Evolutionary conservation across 2,113 vertebrate genomes (phyloP).

Genomic region (Neopipo cinnamomea): DNA sequence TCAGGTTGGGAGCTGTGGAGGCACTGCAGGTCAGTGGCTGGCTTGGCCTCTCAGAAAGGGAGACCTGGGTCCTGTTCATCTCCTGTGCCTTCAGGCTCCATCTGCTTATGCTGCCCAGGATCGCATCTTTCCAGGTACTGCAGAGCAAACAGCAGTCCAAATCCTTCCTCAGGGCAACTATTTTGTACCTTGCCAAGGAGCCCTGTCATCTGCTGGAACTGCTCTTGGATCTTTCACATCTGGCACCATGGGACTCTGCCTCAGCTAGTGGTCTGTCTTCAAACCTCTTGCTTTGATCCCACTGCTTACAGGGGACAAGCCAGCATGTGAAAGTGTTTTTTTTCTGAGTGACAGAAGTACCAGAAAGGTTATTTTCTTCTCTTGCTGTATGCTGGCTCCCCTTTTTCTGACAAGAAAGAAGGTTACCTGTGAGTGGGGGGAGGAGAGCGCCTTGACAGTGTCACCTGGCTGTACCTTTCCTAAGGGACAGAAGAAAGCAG

Average conservation of each 20-base stretch:
- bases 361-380: not conserved
- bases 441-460: not conserved
- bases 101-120: not conserved
- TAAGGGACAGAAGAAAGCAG: not conserved
- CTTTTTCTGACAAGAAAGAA: not conserved
- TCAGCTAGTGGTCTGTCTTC: not conserved
- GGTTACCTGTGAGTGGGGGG: not conserved
- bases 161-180: not conserved
- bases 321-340: not conserved
- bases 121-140: not conserved
- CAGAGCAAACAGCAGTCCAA: not conserved
- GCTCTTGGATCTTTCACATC: not conserved
- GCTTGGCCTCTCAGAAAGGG: slow-evolving; percentile 2
- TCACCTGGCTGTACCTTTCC: not conserved
- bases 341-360: not conserved
- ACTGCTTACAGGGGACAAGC: not conserved
- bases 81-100: not conserved
- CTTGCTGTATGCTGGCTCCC: not conserved
- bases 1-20: not conserved
- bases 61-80: not conserved
- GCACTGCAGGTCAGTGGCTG: not conserved
- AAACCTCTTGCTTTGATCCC: not conserved
- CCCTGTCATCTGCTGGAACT: not conserved
- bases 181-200: not conserved
- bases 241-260: not conserved